Evolutionary conservation across 2,797 vertebrate genomes (phyloP).

Genomic region (Sardinella longiceps): DNA sequence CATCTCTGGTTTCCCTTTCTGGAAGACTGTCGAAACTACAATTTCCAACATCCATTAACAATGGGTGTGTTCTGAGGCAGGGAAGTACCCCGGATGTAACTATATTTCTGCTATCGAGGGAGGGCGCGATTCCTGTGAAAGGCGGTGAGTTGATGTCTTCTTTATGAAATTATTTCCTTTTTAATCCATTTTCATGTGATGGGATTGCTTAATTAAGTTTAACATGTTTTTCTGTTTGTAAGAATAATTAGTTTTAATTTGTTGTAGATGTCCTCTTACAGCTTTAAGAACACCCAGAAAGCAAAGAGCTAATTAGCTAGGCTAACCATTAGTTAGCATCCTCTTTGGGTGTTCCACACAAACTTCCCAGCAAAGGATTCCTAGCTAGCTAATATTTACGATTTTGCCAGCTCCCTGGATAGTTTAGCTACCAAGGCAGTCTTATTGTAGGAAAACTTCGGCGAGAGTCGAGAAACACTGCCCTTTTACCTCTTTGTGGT

Average conservation of each 20-base stretch:
- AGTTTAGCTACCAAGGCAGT: background rate
- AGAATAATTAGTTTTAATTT: background rate
- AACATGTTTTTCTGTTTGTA: background rate
- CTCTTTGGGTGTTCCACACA: constrained; percentile 22
- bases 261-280: background rate
- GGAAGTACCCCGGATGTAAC: constrained; percentile 38
- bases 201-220: background rate
- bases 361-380: constrained; percentile 11
- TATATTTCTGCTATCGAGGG: constrained; percentile 41
- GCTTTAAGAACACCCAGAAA: background rate
- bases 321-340: constrained; percentile 26
- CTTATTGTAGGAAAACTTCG: background rate
- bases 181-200: background rate
- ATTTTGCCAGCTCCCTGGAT: background rate
- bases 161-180: constrained; percentile 2
- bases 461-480: background rate
- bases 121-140: constrained; percentile 41
- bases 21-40: constrained; percentile 27
- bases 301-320: constrained; percentile 28
- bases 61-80: constrained; percentile 34
- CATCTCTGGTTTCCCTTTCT: background rate
- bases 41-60: constrained; percentile 41
- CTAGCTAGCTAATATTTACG: background rate
- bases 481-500: background rate
- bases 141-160: constrained; percentile 28